Conservation (phyloP, 2,888 invertebrate genomes). For the Sabellastarte sp. region DNA sequence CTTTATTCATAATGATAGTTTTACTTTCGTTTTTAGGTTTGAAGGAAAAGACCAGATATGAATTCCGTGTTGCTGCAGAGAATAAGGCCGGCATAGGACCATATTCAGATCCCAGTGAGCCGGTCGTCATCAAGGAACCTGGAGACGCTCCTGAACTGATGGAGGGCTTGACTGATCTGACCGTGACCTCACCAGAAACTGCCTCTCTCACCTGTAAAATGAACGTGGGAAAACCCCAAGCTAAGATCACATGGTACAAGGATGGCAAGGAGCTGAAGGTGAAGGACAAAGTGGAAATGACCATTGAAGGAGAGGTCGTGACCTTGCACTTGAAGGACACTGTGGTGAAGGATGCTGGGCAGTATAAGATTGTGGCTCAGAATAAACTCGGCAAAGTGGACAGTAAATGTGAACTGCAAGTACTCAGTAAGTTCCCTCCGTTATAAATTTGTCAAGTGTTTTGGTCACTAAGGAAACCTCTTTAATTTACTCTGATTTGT, state of each 20-base stretch:
- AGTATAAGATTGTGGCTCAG: not conserved
- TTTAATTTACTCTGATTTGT: no score
- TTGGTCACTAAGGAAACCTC: no score
- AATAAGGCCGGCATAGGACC: constrained; percentile 57
- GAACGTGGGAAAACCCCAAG: constrained; percentile 49
- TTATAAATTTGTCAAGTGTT: constrained; percentile 67
- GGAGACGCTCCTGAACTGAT: constrained; percentile 43
- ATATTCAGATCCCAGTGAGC: constrained; percentile 73
- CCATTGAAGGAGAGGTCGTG: constrained; percentile 48
- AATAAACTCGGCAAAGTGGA: not conserved
- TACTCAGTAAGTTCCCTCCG: constrained; percentile 60
- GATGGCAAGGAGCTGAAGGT: constrained; percentile 12
- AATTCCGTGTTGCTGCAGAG: constrained; percentile 75
- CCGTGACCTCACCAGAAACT: constrained; percentile 19
- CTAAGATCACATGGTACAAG: constrained; percentile 31
- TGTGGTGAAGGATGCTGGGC: constrained; percentile 70
- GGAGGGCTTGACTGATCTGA: constrained; percentile 15
- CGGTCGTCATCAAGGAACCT: constrained; percentile 61
- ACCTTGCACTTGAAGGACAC: constrained; percentile 59
- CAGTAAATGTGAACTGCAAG: not conserved
- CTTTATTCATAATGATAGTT: not conserved
- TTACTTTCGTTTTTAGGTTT: not conserved
- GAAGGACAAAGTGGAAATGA: constrained; percentile 14
- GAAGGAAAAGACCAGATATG: constrained; percentile 62
- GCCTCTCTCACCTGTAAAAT: constrained; percentile 33